A percentile compares a stretch with the other conserved stretches of the same genome.
These are phyloP conservation scores for Andrena bicolor DNA, from an alignment of 2,888 invertebrate species.

Conservation along the genomic window DNA sequence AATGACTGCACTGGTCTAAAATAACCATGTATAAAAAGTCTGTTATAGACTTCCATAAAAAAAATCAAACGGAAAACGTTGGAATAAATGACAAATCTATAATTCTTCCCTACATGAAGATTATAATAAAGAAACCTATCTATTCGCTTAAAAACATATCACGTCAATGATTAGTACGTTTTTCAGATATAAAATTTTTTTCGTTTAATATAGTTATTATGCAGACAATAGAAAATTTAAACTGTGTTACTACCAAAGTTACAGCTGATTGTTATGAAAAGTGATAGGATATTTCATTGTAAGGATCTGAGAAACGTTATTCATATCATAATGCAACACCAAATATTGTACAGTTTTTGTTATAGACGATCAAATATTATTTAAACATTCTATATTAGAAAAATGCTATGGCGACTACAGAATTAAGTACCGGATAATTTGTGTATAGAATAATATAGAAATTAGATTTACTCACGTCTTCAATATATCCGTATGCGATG, in stretches of 20 bases:
- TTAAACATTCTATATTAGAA: background rate
- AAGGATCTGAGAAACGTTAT: background rate
- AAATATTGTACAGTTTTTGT: background rate
- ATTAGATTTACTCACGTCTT: conserved; percentile 49
- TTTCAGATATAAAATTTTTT: background rate
- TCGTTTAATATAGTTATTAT: background rate
- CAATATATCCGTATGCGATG: conserved; percentile 48
- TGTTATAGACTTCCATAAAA: background rate
- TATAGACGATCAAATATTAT: background rate
- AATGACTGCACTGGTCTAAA: background rate
- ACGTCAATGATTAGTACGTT: background rate
- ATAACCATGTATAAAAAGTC: background rate
- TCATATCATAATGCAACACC: background rate
- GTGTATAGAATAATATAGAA: background rate
- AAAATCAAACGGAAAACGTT: background rate
- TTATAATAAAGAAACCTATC: background rate
- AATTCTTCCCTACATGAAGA: background rate
- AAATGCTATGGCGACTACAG: background rate
- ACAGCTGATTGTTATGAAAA: too few species aligned
- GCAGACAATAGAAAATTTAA: background rate
- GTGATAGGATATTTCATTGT: too few species aligned
- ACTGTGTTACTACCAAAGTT: background rate
- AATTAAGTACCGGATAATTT: background rate
- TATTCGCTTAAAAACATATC: background rate
- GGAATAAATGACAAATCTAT: background rate